These are phyloP conservation scores for Salvelinus sp. DNA, from an alignment of 2,113 vertebrate genomes.

Conservation along the genomic window DNA sequence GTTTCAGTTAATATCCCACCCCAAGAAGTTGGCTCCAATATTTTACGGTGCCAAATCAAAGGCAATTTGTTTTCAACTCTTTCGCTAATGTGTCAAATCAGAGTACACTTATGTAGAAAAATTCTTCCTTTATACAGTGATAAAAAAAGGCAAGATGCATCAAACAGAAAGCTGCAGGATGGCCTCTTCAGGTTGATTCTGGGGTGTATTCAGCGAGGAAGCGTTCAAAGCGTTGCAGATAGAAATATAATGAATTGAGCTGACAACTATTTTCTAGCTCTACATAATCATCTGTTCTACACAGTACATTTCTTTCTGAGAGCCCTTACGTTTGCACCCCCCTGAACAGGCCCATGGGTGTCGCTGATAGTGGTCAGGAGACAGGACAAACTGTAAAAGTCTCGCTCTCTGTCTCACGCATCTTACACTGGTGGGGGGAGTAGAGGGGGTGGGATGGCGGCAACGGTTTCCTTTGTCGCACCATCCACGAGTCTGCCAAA, in stretches of 20 bases:
- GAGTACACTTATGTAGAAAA: conserved; percentile 86
- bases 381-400: conserved; percentile 63
- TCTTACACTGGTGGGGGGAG: conserved; percentile 80
- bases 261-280: too few relatives aligned
- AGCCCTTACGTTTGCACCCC: too few relatives aligned
- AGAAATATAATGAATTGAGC: too few relatives aligned
- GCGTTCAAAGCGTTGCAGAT: too few relatives aligned
- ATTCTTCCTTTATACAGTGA: conserved; percentile 87
- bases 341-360: conserved; percentile 33
- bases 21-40: conserved; percentile 60
- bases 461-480: conserved; percentile 72
- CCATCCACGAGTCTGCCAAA: conserved; percentile 71
- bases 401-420: conserved; percentile 87
- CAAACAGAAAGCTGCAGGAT: conserved; percentile 83
- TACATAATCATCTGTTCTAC: too few relatives aligned
- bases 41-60: conserved; percentile 60
- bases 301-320: too few relatives aligned
- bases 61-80: conserved; percentile 54
- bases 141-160: conserved; percentile 97
- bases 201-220: conserved; percentile 20
- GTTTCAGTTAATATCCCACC: conserved; percentile 58
- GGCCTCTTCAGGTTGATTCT: conserved; percentile 66
- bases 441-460: conserved; percentile 57
- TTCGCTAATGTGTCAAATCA: conserved; percentile 58
- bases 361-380: conserved; percentile 61